A percentile compares a stretch with the other conserved stretches of the same genome.
phyloP scores from a whole-genome alignment of 2,113 vertebrate species.

The Clarias gariepinus region DNA sequence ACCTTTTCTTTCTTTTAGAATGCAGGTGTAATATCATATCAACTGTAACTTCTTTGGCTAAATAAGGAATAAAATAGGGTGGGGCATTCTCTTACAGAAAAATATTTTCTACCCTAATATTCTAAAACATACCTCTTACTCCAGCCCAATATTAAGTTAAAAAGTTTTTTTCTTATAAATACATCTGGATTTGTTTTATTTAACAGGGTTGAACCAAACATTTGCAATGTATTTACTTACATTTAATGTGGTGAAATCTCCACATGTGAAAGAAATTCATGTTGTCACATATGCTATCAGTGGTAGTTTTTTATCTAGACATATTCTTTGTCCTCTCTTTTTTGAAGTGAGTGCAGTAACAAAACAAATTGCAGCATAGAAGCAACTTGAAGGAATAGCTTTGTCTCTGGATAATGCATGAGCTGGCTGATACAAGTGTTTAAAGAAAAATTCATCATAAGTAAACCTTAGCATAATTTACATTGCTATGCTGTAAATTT shows the following conservation, averaged over 20 bases:
- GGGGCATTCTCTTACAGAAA: too few species aligned
- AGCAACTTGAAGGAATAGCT: not conserved
- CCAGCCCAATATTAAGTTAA: not conserved
- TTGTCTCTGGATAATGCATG: not conserved
- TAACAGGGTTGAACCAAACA: not conserved
- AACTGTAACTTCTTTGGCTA: not conserved
- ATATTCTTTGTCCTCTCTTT: not conserved
- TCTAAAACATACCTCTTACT: too few species aligned
- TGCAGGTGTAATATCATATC: constrained; percentile 10
- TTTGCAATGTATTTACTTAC: not conserved
- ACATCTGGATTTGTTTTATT: not conserved
- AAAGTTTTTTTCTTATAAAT: not conserved
- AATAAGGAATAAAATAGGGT: not conserved
- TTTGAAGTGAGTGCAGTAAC: not conserved
- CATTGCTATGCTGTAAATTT: not conserved
- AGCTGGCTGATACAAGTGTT: not conserved
- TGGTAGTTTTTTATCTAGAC: not conserved
- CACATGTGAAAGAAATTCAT: not conserved
- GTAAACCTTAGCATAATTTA: not conserved
- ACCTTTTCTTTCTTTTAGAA: constrained; percentile 12
- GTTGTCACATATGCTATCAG: not conserved
- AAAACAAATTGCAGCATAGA: not conserved
- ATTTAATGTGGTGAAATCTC: not conserved
- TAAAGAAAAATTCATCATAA: not conserved
- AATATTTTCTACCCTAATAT: not conserved